Evolutionary conservation across 2,797 vertebrate species (phyloP), one percentile per base, ranked within the genome.

Genomic region (Chaenodraco wilsoni): DNA sequence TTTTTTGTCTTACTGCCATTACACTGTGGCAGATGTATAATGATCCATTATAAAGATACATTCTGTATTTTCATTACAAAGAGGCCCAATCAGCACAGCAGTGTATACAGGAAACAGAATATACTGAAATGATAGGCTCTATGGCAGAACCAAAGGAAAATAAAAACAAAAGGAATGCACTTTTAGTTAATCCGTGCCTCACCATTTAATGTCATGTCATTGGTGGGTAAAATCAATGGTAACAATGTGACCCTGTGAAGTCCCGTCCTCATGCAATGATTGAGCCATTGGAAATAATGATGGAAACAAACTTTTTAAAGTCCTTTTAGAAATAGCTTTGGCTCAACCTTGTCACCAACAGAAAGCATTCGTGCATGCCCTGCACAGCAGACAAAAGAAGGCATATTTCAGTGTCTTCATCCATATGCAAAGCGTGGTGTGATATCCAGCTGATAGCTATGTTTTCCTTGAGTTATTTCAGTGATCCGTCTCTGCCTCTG

Each of bases 1-100:
- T 80, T 86, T 90, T 88, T 88, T 80, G 87, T 87, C 85, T 89
- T 59, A 41, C 82, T 73, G 78, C 87, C 81, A 91, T 91, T 87
- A 85, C 71, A 79, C 85, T 61, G 78, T 89, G 88, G 84, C 90
- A 93, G 90, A 92, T 92, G 88, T 86, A 92, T 91, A 93, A 93
- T 83, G 84, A 92, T 88, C 85, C 87, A 88, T 92, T 92, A 86
- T 80, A 78, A 90, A 91, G 89, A 93, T 90, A 85, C 74, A 92
- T 92, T 76, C 58, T 33, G 74, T 65, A 69, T 87, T 84, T 89
- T 81, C 78, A 88, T 89, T 82, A 85, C 62, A 52, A 44, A 64
- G 59, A 71, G 83, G 69, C 27, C 62, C 80, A 80, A 74, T 83
- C 72, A 66, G 74, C 44, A 45, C 58, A 72, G 69, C 64, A 41